Base-by-base conservation (phyloP, 2,797 vertebrate genomes). In the Neopelma chrysocephalum region DNA sequence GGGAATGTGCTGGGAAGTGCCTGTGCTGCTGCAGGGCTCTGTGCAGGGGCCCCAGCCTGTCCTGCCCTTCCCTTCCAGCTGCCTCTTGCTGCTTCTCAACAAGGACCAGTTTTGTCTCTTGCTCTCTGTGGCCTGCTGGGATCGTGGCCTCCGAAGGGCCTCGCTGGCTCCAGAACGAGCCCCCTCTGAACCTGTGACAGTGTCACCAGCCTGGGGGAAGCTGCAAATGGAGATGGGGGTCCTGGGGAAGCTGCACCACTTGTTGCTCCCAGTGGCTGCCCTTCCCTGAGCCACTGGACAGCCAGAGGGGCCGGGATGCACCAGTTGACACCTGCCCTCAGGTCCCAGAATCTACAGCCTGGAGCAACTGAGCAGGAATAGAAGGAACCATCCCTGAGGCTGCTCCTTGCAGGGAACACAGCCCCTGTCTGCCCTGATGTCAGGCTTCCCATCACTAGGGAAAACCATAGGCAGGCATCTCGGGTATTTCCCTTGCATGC, bases 121-220 rank as follows among this genome's bases (percentile, higher is more conserved):
- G 40, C 82, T 53, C 14, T 43, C 75, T 27, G n/a, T 0, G 3
- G 17, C 34, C 47, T 42, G 71, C 56, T 7, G 20, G 38, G 51
- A 45, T 77, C 21, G 29, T 45, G 19, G 32, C 42, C 72, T 62
- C 62, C 8, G 0, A 3, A 56, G 56, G 62, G 31, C 68, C 68
- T 47, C 0, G 0, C 57, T 90, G 6, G 2, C 66, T 89, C 61
- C 53, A 19, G 6, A 53, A 8, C 0, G 4, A 88, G 54, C 56
- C 7, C 68, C 36, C 31, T 82, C 60, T 77, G 17, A 31, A 61
- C n/a, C 45, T 0, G 0, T 29, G 72, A 20, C 12, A 58, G 23
- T 17, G 45, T 50, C 57, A 47, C 4, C 47, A 73, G 53, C 61
- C 72, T 73, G 62, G 43, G 62, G 48, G 60, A 87, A 94, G 68